A percentile compares a stretch with the other conserved stretches of the same genome.
Evolutionary conservation across 2,888 invertebrate genomes (phyloP).

Genomic region (Cremastinae sp.): DNA sequence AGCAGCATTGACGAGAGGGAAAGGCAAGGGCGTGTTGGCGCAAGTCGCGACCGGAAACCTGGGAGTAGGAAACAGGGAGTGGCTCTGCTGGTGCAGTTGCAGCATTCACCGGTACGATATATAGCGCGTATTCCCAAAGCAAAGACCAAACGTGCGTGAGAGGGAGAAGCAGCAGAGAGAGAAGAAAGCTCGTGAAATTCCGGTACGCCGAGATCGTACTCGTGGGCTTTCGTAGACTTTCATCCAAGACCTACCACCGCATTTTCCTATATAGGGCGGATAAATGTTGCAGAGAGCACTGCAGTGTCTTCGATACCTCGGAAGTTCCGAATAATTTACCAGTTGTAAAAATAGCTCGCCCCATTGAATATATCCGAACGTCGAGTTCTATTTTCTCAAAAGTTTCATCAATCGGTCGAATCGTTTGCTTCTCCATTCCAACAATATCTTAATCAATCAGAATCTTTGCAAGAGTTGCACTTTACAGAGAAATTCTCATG

Average conservation of each 20-base stretch:
- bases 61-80: constrained; percentile 61
- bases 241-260: constrained; percentile 40
- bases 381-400: background rate
- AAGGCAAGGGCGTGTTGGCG: constrained; percentile 52
- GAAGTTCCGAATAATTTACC: constrained; percentile 25
- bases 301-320: constrained; percentile 45
- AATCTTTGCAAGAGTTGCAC: no score
- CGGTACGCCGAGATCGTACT: constrained; percentile 54
- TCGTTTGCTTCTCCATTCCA: no score
- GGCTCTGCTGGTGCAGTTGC: constrained; percentile 63
- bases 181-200: constrained; percentile 53
- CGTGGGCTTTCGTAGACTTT: constrained; percentile 37
- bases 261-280: constrained; percentile 41
- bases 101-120: constrained; percentile 51
- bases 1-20: constrained; percentile 34
- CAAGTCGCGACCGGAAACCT: constrained; percentile 55
- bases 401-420: background rate
- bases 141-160: constrained; percentile 16
- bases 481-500: no score
- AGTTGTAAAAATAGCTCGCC: background rate
- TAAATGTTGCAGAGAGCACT: constrained; percentile 15
- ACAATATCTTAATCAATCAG: no score
- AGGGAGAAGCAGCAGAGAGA: background rate
- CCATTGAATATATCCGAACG: background rate
- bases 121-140: constrained; percentile 45